Conservation (phyloP, 2,113 vertebrate species). For the Sylvia atricapilla region DNA sequence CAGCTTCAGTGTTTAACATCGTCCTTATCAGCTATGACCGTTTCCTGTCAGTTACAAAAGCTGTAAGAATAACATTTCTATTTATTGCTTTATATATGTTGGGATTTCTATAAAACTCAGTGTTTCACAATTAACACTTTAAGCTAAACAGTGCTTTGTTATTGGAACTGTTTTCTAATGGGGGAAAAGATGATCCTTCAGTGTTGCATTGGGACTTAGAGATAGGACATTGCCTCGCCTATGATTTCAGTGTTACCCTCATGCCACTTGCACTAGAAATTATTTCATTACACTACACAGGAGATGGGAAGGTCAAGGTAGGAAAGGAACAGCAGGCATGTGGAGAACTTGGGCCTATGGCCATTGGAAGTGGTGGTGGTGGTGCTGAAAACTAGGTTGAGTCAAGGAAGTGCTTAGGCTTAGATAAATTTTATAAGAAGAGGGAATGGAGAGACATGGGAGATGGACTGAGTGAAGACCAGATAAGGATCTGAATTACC, state of each 20-base stretch:
- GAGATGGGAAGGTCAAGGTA: not conserved
- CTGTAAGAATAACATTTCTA: conserved; percentile 77
- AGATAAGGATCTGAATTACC: not conserved
- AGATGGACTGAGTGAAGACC: not conserved
- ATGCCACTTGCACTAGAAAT: not conserved
- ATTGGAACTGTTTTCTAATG: not conserved
- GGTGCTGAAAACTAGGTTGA: not conserved
- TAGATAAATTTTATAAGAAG: not conserved
- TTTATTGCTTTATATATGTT: not conserved
- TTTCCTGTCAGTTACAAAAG: conserved; percentile 88
- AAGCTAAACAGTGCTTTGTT: not conserved
- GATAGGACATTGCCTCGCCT: not conserved
- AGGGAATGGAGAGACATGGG: not conserved
- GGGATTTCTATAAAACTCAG: not conserved
- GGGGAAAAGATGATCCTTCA: not conserved
- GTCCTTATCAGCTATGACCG: conserved; percentile 92
- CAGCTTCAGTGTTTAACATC: conserved; percentile 87
- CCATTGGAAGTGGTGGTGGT: not conserved
- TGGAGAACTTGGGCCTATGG: not conserved
- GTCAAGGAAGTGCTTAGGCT: not conserved
- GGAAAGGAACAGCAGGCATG: not conserved
- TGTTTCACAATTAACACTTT: not conserved
- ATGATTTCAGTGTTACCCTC: not conserved
- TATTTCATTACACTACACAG: not conserved
- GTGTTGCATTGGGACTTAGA: not conserved